Conservation (phyloP, 2,888 invertebrate species). For the Desoria tigrina region DNA sequence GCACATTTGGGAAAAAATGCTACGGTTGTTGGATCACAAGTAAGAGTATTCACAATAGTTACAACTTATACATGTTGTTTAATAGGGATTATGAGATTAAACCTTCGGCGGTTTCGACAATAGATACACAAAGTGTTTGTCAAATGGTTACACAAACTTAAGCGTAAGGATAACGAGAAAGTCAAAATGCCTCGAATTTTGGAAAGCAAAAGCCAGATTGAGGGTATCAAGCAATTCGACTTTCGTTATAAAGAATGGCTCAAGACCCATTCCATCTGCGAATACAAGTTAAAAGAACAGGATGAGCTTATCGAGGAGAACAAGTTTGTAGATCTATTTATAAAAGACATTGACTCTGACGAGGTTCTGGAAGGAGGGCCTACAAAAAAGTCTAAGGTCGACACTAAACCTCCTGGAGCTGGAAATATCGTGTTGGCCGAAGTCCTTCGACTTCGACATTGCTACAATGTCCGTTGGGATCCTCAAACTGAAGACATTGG, state of each 20-base stretch:
- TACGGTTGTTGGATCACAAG: neutral
- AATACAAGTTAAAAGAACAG: neutral
- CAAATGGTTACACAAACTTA: slow-evolving; percentile 5
- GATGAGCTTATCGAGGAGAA: neutral
- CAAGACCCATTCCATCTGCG: neutral
- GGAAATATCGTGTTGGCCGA: neutral
- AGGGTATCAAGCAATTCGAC: neutral
- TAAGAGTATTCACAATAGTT: neutral
- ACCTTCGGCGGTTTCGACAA: no score
- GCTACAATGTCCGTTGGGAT: neutral
- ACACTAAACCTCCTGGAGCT: neutral
- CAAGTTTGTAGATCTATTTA: neutral
- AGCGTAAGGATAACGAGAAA: no score
- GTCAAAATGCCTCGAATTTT: neutral
- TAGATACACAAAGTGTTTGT: neutral
- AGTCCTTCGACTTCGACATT: neutral
- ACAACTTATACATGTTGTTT: neutral
- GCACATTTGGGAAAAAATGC: neutral
- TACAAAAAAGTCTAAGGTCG: neutral
- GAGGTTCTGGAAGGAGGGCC: neutral
- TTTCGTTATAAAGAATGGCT: neutral
- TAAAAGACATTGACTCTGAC: neutral
- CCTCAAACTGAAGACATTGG: no score
- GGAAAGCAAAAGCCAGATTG: neutral
- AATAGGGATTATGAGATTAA: no score